A percentile compares a stretch with the other conserved stretches of the same genome.
Evolutionary conservation across 2,888 invertebrate genomes (phyloP).

Genomic region (Deilephila elpenor): DNA sequence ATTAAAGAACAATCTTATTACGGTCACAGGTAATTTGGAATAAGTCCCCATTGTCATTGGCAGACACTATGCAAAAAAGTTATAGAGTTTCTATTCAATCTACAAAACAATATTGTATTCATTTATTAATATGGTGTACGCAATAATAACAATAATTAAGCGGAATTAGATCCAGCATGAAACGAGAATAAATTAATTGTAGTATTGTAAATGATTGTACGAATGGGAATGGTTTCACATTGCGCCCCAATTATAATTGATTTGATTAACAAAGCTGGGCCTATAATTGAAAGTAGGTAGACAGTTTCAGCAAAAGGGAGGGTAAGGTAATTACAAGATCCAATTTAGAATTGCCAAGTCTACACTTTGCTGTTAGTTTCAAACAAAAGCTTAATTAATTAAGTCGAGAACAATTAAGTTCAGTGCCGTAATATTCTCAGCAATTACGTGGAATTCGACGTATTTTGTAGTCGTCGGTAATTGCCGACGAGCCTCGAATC

Average conservation of each 20-base stretch:
- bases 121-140: neutral
- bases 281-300: slow-evolving; percentile 84
- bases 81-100: no score
- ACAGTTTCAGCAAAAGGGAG: slow-evolving; percentile 80
- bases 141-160: slow-evolving; percentile 27
- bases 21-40: no score
- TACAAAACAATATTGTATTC: neutral
- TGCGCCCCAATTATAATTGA: slow-evolving; percentile 81
- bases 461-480: slow-evolving; percentile 81
- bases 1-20: no score
- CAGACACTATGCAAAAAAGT: no score
- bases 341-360: slow-evolving; percentile 85
- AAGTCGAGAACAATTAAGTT: slow-evolving; percentile 85
- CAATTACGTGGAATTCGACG: slow-evolving; percentile 82
- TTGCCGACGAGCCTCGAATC: slow-evolving; percentile 77
- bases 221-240: slow-evolving; percentile 66
- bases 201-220: slow-evolving; percentile 60
- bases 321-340: slow-evolving; percentile 85
- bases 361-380: slow-evolving; percentile 85
- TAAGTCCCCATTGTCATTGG: no score
- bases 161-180: slow-evolving; percentile 40
- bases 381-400: slow-evolving; percentile 85
- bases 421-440: slow-evolving; percentile 83
- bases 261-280: slow-evolving; percentile 80
- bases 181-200: slow-evolving; percentile 65